Base-by-base conservation (phyloP, 2,888 invertebrate species). In the Germaria angustata region DNA sequence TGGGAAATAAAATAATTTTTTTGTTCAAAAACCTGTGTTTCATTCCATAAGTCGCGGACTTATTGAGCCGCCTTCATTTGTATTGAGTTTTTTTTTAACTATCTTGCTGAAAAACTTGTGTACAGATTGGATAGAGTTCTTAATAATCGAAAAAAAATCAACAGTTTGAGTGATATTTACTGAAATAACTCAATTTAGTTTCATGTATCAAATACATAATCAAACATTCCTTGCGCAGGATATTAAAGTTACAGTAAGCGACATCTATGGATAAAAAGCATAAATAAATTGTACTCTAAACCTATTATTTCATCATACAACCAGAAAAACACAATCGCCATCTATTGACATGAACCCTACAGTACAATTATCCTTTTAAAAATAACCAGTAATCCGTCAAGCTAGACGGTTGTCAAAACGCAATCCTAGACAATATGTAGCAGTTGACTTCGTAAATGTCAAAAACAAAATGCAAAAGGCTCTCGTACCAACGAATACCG, bases 401-500 rank as follows among this genome's bases (percentile, higher is more conserved):
- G 22, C 41, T 39, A 51, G 49, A 69, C 71, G 78, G 20, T 73
- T 81, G 81, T 75, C 81, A 79, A 66, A 72, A 65, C 66, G 71
- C 71, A 78, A 69, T 57, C 68, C 49, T 41, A 75, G 34, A 65
- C 17, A 53, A 77, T 11, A 66, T 41, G 7, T 32, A 66, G 17
- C 15, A 39, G 53, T 66, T 39, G n/a, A 41, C 77, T 81, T 77
- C 73, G 73, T 75, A 75, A 78, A 65, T 63, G 73, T 82, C 78
- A 82, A 59, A n/a, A 82, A 24, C 13, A 34, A 44, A 69, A 44
- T 2, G 49, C 44, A 59, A 71, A 41, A 39, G 22, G 22, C 49
- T 32, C 39, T 32, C 39, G 51, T 51, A 66, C 63, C 20, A 79
- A 69, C 69, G 55, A 61, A 34, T 55, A 71, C 55, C 78, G 46